phyloP scores from a whole-genome alignment of 64 coral and sea anemone genomes.

The Pocillopora damicornis region DNA sequence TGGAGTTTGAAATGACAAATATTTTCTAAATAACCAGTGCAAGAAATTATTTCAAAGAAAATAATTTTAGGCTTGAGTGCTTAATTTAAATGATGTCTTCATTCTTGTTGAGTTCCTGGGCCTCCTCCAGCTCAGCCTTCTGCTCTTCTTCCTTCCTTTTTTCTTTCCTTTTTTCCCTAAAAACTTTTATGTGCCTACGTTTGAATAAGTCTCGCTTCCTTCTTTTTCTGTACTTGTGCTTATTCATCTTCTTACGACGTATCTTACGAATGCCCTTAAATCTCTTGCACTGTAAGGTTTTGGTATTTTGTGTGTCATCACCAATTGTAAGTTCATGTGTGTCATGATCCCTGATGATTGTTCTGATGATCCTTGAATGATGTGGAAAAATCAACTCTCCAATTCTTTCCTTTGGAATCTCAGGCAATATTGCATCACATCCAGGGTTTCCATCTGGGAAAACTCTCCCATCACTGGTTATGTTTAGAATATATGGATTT shows the following conservation, averaged over 20 bases:
- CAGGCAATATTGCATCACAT: background rate
- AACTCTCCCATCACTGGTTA: background rate
- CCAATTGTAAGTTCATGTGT: background rate
- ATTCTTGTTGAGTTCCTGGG: background rate
- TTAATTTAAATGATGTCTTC: background rate
- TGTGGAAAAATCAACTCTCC: conserved; percentile 4
- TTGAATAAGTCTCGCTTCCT: conserved; percentile 79
- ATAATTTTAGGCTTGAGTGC: background rate
- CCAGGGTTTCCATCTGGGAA: background rate
- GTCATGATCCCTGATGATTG: conserved; percentile 23
- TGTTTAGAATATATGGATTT: background rate
- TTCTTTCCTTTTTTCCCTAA: conserved; percentile 66
- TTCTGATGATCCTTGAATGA: background rate
- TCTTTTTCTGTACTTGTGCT: conserved; percentile 85
- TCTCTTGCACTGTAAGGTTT: conserved; percentile 41
- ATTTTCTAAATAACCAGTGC: too few relatives aligned
- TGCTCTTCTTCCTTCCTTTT: conserved; percentile 61
- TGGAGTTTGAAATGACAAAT: too few relatives aligned
- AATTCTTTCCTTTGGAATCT: background rate
- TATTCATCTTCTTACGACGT: conserved; percentile 83
- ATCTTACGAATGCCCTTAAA: conserved; percentile 58
- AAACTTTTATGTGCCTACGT: conserved; percentile 67
- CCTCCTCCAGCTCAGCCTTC: background rate
- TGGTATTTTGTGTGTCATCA: conserved; percentile 4
- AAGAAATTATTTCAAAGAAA: too few relatives aligned